These are phyloP conservation scores for Lepisosteus oculatus DNA, from an alignment of 2,113 vertebrate genomes.

Conservation along the genomic window DNA sequence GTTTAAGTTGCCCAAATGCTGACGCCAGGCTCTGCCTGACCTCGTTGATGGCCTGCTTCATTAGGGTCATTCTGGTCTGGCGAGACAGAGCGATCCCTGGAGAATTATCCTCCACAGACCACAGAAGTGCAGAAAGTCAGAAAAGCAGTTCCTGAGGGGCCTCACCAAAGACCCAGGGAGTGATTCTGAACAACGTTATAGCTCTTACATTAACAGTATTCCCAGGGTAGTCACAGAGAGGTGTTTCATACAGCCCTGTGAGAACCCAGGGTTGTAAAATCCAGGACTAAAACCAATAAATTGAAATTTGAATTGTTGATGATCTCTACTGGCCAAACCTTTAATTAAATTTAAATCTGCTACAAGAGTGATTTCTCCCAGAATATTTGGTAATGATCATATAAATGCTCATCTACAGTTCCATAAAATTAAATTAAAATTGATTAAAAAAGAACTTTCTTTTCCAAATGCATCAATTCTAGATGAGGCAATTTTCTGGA, in stretches of 20 bases:
- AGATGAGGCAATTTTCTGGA: no score
- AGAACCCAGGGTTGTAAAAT: no score
- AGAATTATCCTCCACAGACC: conserved; percentile 3
- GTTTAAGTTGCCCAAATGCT: conserved; percentile 56
- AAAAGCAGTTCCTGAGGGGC: background rate
- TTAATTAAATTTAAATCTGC: no score
- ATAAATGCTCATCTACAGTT: no score
- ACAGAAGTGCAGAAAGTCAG: conserved; percentile 1
- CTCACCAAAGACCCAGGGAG: conserved; percentile 6
- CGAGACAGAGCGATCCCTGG: conserved; percentile 26
- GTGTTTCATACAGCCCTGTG: background rate
- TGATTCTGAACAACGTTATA: conserved; percentile 5
- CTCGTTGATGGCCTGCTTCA: conserved; percentile 36
- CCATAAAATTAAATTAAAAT: no score
- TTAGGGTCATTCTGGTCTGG: conserved; percentile 25
- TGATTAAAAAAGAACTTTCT: no score
- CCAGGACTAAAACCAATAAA: no score
- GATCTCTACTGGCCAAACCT: no score
- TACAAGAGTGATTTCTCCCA: no score
- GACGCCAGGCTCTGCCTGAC: background rate
- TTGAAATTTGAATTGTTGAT: no score
- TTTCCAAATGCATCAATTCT: no score
- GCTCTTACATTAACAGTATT: background rate
- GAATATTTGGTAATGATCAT: no score
- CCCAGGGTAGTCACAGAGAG: background rate